Conservation (phyloP, 2,113 vertebrate genomes). For the Pantherophis guttatus region DNA sequence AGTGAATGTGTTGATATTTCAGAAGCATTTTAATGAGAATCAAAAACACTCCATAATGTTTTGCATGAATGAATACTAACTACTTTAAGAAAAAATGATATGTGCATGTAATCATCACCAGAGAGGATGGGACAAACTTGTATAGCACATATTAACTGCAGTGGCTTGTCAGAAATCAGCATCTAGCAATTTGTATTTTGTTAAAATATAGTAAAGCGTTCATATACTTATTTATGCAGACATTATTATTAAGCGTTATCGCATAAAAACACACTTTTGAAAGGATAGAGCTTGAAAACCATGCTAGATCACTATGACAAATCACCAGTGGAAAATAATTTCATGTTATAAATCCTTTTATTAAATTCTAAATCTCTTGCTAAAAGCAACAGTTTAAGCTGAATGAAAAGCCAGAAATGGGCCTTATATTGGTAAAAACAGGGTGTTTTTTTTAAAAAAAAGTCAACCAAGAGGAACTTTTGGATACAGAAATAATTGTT, state of each 20-base stretch:
- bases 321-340: conserved; percentile 41
- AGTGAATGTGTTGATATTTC: neutral
- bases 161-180: conserved; percentile 14
- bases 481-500: neutral
- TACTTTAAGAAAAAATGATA: conserved; percentile 20
- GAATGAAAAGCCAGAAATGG: conserved; percentile 47
- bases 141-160: conserved; percentile 1
- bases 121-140: neutral
- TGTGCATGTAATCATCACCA: conserved; percentile 5
- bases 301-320: conserved; percentile 38
- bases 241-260: conserved; percentile 58
- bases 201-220: conserved; percentile 27
- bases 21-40: neutral
- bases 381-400: conserved; percentile 57
- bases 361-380: conserved; percentile 57
- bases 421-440: neutral
- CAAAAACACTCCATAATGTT: neutral
- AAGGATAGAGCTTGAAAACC: conserved; percentile 51
- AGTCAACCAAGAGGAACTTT: neutral
- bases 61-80: neutral
- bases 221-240: conserved; percentile 55
- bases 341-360: conserved; percentile 46
- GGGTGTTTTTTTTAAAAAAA: neutral
- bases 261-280: conserved; percentile 54
- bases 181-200: conserved; percentile 23